Evolutionary conservation across 2,113 vertebrate genomes (phyloP).

Genomic region (pig (Sus scrofa)): DNA sequence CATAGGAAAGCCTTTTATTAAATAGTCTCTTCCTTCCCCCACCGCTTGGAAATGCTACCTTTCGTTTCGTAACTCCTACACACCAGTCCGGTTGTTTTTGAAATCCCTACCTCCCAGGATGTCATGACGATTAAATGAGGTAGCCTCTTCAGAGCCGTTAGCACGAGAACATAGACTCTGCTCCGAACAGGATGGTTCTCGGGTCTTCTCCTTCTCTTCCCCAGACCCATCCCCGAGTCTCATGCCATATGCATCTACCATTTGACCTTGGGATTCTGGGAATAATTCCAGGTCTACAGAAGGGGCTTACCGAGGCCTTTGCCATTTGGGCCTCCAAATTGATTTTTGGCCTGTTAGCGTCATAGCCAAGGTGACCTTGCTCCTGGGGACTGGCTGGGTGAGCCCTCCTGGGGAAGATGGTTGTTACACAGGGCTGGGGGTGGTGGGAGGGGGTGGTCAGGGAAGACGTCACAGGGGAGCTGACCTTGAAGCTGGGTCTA

Average conservation of each 20-base stretch:
- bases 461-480: background rate
- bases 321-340: background rate
- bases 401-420: background rate
- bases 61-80: background rate
- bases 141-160: background rate
- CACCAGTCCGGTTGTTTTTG: background rate
- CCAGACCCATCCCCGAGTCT: background rate
- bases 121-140: background rate
- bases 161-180: background rate
- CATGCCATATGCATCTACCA: background rate
- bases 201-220: background rate
- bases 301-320: background rate
- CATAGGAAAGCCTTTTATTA: background rate
- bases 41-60: background rate
- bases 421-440: background rate
- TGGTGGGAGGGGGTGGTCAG: too few relatives aligned
- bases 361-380: background rate
- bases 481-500: background rate
- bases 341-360: background rate
- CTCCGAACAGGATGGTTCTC: background rate
- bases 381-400: background rate
- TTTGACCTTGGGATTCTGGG: slow-evolving; percentile 32
- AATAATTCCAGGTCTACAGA: slow-evolving; percentile 1
- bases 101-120: background rate
- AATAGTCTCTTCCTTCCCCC: background rate